Conservation (phyloP, 2,888 invertebrate genomes). For the Clistopyga incitator region DNA sequence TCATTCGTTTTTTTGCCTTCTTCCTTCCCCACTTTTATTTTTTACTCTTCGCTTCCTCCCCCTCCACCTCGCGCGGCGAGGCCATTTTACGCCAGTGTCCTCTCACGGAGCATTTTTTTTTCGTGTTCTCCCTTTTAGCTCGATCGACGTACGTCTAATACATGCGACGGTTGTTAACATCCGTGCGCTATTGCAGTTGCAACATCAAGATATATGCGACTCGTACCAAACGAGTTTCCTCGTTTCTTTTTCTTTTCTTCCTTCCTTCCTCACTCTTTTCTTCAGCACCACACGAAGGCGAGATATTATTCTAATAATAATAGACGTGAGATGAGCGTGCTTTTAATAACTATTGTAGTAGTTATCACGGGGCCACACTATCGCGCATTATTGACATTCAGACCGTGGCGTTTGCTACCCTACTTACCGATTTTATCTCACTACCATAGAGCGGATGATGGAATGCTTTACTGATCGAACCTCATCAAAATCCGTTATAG, state of each 20-base stretch:
- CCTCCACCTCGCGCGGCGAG: conserved; percentile 10
- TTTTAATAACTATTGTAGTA: conserved; percentile 53
- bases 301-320: conserved; percentile 66
- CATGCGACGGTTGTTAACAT: neutral
- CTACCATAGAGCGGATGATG: neutral
- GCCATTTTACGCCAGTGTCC: neutral
- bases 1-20: conserved; percentile 29
- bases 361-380: conserved; percentile 33
- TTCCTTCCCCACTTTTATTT: conserved; percentile 22
- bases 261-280: conserved; percentile 37
- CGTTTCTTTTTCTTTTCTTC: neutral
- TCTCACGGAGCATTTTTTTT: neutral
- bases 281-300: conserved; percentile 45
- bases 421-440: neutral
- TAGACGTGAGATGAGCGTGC: conserved; percentile 37
- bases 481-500: neutral
- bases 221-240: conserved; percentile 20
- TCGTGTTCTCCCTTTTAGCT: neutral
- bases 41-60: neutral
- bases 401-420: conserved; percentile 24
- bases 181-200: conserved; percentile 1
- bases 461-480: neutral
- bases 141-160: neutral
- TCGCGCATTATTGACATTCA: conserved; percentile 44
- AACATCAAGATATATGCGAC: conserved; percentile 12